Percentiles rank a stretch among this genome's conserved stretches.
Evolutionary conservation across 1,140 invertebrate species (phyloP).

Genomic region (Carcinoscorpius rotundicauda): DNA sequence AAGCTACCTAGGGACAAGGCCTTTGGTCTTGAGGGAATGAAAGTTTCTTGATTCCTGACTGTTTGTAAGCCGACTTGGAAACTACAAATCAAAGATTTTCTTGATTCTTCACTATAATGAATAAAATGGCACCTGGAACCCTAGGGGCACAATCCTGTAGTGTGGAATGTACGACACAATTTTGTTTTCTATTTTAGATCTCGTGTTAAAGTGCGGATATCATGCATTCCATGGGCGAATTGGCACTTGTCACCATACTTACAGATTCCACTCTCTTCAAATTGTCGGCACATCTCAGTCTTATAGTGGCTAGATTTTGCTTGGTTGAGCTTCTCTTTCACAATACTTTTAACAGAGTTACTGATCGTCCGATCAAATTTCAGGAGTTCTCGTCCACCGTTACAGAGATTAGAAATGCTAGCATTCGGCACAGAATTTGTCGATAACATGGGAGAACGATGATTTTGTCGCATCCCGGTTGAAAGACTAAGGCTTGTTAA

Average conservation of each 20-base stretch:
- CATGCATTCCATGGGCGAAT: conserved; percentile 90
- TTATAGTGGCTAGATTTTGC: conserved; percentile 75
- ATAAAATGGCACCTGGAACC: conserved; percentile 97
- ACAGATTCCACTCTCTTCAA: conserved; percentile 87
- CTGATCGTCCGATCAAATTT: too few species aligned
- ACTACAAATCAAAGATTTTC: conserved; percentile 11
- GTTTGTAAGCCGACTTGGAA: neutral
- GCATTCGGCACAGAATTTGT: too few species aligned
- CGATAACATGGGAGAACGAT: too few species aligned
- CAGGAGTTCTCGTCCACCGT: too few species aligned
- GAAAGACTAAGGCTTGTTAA: too few species aligned
- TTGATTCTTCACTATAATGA: conserved; percentile 84
- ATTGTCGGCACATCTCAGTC: conserved; percentile 95
- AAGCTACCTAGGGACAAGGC: conserved; percentile 19
- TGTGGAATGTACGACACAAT: conserved; percentile 92
- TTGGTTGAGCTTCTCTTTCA: neutral
- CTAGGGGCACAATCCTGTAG: conserved; percentile 95
- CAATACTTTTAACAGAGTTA: too few species aligned
- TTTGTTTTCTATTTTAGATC: conserved; percentile 99
- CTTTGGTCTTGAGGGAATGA: conserved; percentile 20
- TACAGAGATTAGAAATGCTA: too few species aligned
- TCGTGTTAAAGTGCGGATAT: conserved; percentile 77
- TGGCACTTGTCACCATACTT: conserved; percentile 99
- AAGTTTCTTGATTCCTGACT: neutral
- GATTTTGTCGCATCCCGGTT: too few species aligned